Evolutionary conservation across 2,797 vertebrate genomes (phyloP).

Genomic region (Tokudaia tokunoshimensis): DNA sequence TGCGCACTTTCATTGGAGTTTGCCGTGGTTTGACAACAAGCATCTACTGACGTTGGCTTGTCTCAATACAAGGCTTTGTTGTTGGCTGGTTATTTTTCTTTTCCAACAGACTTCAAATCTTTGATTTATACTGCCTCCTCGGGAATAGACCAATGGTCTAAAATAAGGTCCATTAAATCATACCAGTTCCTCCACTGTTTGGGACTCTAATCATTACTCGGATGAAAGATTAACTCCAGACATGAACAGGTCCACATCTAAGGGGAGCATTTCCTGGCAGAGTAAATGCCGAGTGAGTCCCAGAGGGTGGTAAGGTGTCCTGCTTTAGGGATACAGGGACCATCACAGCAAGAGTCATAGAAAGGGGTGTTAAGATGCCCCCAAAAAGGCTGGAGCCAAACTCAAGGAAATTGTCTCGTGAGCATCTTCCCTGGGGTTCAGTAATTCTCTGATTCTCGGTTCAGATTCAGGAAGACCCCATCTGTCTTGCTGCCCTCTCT

Average conservation of each 20-base stretch:
- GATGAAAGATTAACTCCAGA: neutral
- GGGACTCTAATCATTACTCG: neutral
- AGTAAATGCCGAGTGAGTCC: neutral
- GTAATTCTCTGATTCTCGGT: neutral
- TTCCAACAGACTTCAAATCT: neutral
- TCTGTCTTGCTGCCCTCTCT: neutral
- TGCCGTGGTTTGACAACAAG: neutral
- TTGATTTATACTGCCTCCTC: neutral
- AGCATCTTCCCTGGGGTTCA: neutral
- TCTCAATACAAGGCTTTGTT: neutral
- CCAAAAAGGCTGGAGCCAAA: neutral
- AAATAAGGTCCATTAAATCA: neutral
- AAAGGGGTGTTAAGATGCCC: neutral
- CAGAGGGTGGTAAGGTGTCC: neutral
- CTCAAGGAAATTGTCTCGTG: neutral
- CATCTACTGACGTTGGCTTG: neutral
- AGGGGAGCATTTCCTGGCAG: neutral
- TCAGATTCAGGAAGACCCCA: neutral
- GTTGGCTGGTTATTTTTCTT: neutral
- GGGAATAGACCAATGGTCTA: neutral
- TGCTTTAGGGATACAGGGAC: neutral
- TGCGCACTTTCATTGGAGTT: neutral
- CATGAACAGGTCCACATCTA: neutral
- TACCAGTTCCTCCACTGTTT: neutral
- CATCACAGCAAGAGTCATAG: neutral